A percentile compares a stretch with the other conserved stretches of the same genome.
These are phyloP conservation scores for Bombus ignitus DNA, from an alignment of 1,140 invertebrate species.

Conservation along the genomic window DNA sequence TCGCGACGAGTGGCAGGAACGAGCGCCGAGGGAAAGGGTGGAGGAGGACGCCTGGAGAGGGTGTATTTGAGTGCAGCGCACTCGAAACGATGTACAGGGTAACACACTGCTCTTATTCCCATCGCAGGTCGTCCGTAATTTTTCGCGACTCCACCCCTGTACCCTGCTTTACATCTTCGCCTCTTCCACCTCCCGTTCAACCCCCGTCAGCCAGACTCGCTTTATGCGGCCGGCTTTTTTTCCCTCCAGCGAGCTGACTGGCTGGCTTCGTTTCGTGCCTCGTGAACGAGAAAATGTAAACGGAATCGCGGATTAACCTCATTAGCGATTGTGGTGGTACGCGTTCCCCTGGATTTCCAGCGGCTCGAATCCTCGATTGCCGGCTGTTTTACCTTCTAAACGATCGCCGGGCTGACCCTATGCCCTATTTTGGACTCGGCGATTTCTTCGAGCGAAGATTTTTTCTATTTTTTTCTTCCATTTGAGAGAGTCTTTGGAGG, in stretches of 20 bases:
- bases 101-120: slow-evolving; percentile 61
- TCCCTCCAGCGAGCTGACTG: neutral
- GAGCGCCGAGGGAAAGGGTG: slow-evolving; percentile 24
- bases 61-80: slow-evolving; percentile 54
- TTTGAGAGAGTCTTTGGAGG: neutral
- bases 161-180: slow-evolving; percentile 48
- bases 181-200: neutral
- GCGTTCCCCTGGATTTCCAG: slow-evolving; percentile 37
- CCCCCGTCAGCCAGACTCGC: neutral
- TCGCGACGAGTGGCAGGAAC: slow-evolving; percentile 51
- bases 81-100: slow-evolving; percentile 60
- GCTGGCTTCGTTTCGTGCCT: slow-evolving; percentile 41
- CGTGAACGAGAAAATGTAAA: slow-evolving; percentile 55
- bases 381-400: slow-evolving; percentile 35
- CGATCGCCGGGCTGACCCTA: slow-evolving; percentile 8
- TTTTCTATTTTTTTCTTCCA: neutral
- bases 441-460: neutral
- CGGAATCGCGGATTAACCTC: slow-evolving; percentile 54
- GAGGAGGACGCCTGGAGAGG: slow-evolving; percentile 34
- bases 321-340: slow-evolving; percentile 47
- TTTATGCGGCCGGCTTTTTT: slow-evolving; percentile 37
- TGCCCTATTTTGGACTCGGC: slow-evolving; percentile 25
- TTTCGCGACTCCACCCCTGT: slow-evolving; percentile 45
- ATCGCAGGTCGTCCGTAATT: slow-evolving; percentile 55
- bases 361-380: slow-evolving; percentile 51